Base-by-base conservation (phyloP, 2,113 vertebrate species). In the Nanorana parkeri region DNA sequence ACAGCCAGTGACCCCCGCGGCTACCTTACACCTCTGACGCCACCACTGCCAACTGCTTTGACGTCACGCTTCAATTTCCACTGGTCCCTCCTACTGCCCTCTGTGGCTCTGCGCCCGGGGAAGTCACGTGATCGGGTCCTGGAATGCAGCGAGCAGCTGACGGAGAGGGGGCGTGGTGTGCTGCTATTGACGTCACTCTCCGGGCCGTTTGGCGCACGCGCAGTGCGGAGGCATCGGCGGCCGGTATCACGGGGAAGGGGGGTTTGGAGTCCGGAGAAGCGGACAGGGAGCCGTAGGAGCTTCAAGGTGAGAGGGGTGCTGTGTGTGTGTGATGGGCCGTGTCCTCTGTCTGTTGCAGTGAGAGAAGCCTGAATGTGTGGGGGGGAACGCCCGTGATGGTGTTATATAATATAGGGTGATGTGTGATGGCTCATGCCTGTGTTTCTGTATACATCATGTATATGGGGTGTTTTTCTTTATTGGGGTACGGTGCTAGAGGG, bases 231-330 rank as follows among this genome's bases (percentile, higher is more conserved):
- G 0, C 23, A 3, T 41, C 36, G 56, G 73, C 61, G 73, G 56
- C 73, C 73, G 73, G 56, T 76, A 16, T 21, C 58, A 65, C n/a
- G 24, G 41, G 24, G 63, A n/a, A n/a, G n/a, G 63, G 60, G 21
- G 61, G 21, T 58, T 26, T 23, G 54, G 69, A 54, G 69, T 26
- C 69, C 54, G 29, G 58, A n/a, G 73, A 32, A 26, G 19, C 32
- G 32, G 73, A 76, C 32, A 11, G 15, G 56, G 56, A 56, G 17
- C 55, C 32, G 32, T 28, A 47, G 29, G 13, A 26, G n/a, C 21
- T 17, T 63, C 16, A 61, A 61, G 56, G 73, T 76, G 29, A 63
- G 73, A 24, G 55, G 28, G 3, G 3, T 3, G 26, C 4, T 17
- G 3, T 21, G 21, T 21, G 19, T n/a, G 10, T n/a, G n/a, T n/a